These are phyloP conservation scores for Hirundo rustica DNA, from an alignment of 2,797 vertebrate genomes.

Conservation along the genomic window DNA sequence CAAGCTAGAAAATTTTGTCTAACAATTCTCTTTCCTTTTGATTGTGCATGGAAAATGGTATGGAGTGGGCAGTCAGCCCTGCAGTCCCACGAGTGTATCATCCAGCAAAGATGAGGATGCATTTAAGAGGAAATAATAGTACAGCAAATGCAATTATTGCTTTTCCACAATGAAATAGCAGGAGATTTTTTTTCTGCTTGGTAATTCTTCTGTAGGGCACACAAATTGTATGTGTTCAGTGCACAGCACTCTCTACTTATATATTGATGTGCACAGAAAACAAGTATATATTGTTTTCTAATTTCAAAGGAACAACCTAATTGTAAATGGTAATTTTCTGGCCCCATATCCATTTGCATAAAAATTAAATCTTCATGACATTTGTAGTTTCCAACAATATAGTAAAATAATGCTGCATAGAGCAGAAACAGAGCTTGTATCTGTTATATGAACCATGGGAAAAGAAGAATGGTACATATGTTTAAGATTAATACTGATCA, in stretches of 20 bases:
- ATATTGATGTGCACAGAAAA: neutral
- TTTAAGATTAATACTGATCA: slow-evolving; percentile 50
- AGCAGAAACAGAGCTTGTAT: neutral
- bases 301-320: neutral
- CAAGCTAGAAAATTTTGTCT: neutral
- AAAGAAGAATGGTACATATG: slow-evolving; percentile 33
- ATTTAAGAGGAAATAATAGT: neutral
- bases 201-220: neutral
- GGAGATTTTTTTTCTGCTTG: neutral
- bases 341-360: neutral
- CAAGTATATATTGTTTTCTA: neutral
- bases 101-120: neutral
- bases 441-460: slow-evolving; percentile 14
- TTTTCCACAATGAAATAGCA: neutral
- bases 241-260: neutral
- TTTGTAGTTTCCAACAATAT: neutral
- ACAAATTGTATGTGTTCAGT: neutral
- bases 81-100: neutral
- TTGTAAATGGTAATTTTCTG: slow-evolving; percentile 7
- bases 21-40: neutral
- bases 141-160: neutral
- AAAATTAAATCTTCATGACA: neutral
- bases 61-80: neutral
- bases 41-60: neutral
- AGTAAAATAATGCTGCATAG: neutral